These are phyloP conservation scores for Ypsolopha sequella DNA, from an alignment of 2,888 invertebrate genomes.

Conservation along the genomic window DNA sequence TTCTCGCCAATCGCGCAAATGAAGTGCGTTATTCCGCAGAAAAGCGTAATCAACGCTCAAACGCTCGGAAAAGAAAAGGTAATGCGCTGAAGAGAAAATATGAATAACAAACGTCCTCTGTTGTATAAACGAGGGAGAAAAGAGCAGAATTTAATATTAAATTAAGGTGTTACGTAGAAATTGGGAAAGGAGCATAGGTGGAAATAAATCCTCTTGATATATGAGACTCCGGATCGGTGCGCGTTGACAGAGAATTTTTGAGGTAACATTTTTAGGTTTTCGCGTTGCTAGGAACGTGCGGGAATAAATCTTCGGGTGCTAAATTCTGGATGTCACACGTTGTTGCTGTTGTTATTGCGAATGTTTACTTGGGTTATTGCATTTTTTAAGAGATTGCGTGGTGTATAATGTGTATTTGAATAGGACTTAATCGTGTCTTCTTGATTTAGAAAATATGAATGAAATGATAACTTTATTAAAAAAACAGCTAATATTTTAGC, in stretches of 20 bases:
- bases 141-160: conserved; percentile 67
- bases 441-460: too few relatives aligned
- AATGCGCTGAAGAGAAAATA: conserved; percentile 44
- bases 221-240: conserved; percentile 39
- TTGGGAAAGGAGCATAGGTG: conserved; percentile 59
- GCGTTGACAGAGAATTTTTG: conserved; percentile 55
- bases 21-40: neutral
- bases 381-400: too few relatives aligned
- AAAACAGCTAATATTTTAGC: too few relatives aligned
- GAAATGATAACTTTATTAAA: too few relatives aligned
- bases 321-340: conserved; percentile 1
- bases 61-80: conserved; percentile 19
- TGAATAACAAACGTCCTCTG: conserved; percentile 60
- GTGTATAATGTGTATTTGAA: too few relatives aligned
- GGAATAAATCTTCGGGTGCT: conserved; percentile 1
- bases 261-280: conserved; percentile 49
- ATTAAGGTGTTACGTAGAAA: conserved; percentile 65
- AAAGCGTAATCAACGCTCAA: conserved; percentile 14
- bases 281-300: conserved; percentile 8
- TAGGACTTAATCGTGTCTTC: too few relatives aligned
- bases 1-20: too few relatives aligned
- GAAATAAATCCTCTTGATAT: conserved; percentile 65
- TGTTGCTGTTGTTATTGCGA: neutral
- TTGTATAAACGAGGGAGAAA: conserved; percentile 39
- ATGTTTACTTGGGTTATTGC: too few relatives aligned